Evolutionary conservation across 2,113 vertebrate genomes (phyloP).

Genomic region (Lophius piscatorius): DNA sequence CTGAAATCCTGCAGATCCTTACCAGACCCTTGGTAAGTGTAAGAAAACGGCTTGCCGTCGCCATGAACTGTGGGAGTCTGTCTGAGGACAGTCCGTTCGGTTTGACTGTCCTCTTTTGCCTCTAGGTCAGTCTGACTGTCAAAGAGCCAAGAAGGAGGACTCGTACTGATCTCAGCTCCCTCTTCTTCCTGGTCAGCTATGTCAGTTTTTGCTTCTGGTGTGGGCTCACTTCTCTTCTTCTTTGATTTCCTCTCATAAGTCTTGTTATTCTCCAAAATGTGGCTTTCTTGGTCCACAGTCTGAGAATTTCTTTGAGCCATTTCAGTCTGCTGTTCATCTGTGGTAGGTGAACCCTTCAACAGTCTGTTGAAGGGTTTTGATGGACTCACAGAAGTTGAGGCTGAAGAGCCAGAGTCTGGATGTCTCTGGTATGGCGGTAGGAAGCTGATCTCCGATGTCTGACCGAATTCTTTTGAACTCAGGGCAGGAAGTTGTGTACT

Average conservation of each 20-base stretch:
- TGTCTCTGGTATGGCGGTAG: constrained; percentile 57
- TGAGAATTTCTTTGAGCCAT: neutral
- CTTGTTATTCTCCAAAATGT: neutral
- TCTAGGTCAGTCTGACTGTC: constrained; percentile 2
- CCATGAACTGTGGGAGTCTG: constrained; percentile 24
- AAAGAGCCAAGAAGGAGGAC: constrained; percentile 67
- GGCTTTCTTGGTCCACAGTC: neutral
- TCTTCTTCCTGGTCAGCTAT: neutral
- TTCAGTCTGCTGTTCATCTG: rapidly evolving
- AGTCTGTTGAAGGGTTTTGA: neutral
- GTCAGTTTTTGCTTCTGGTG: neutral
- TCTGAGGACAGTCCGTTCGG: rapidly evolving
- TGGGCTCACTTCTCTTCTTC: constrained; percentile 38
- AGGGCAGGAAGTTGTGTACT: constrained; percentile 20
- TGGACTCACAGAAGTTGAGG: neutral
- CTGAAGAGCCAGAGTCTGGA: neutral
- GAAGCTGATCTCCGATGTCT: constrained; percentile 15
- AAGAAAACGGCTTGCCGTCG: constrained; percentile 34
- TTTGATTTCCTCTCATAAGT: constrained; percentile 1
- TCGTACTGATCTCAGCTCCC: constrained; percentile 1
- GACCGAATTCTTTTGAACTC: neutral
- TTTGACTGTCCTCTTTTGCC: neutral
- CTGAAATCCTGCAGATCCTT: constrained; percentile 54
- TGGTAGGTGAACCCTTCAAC: no score
- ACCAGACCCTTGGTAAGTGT: constrained; percentile 34